phyloP scores from a whole-genome alignment of 2,113 vertebrate genomes.

The Oncorhynchus keta region DNA sequence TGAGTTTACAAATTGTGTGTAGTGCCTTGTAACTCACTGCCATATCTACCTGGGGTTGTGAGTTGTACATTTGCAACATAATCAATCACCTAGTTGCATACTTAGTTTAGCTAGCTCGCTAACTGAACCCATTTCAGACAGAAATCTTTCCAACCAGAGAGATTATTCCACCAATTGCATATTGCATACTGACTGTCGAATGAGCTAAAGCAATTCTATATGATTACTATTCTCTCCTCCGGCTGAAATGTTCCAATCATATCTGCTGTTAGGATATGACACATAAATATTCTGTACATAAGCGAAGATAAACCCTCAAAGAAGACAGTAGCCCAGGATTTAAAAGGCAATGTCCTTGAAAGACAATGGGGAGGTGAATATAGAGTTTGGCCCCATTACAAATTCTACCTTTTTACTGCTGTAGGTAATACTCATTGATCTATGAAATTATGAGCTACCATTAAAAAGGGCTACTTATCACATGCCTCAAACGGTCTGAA shows the following conservation, averaged over 20 bases:
- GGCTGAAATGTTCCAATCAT: slow-evolving; percentile 7
- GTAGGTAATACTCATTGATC: slow-evolving; percentile 75
- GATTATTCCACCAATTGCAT: not conserved
- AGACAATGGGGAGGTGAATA: slow-evolving; percentile 65
- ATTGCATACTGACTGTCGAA: no score
- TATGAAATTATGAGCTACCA: slow-evolving; percentile 73
- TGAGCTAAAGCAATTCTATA: slow-evolving; percentile 1
- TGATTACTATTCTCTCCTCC: slow-evolving; percentile 20
- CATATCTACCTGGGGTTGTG: slow-evolving; percentile 14
- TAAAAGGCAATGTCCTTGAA: slow-evolving; percentile 64
- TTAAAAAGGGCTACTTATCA: slow-evolving; percentile 60
- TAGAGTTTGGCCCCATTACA: slow-evolving; percentile 68
- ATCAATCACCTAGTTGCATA: slow-evolving; percentile 21
- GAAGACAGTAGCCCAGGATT: slow-evolving; percentile 40
- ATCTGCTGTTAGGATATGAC: slow-evolving; percentile 12
- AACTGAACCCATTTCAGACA: not conserved
- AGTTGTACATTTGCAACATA: slow-evolving; percentile 25
- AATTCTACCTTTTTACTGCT: slow-evolving; percentile 57
- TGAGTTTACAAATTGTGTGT: slow-evolving; percentile 32
- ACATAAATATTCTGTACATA: slow-evolving; percentile 26
- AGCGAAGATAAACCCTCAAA: slow-evolving; percentile 35
- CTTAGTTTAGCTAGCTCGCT: slow-evolving; percentile 12
- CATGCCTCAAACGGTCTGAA: slow-evolving; percentile 62
- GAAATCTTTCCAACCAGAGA: no score
- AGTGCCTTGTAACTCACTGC: slow-evolving; percentile 8